Conservation (phyloP, 2,888 invertebrate species). For the Drosophila cognata region DNA sequence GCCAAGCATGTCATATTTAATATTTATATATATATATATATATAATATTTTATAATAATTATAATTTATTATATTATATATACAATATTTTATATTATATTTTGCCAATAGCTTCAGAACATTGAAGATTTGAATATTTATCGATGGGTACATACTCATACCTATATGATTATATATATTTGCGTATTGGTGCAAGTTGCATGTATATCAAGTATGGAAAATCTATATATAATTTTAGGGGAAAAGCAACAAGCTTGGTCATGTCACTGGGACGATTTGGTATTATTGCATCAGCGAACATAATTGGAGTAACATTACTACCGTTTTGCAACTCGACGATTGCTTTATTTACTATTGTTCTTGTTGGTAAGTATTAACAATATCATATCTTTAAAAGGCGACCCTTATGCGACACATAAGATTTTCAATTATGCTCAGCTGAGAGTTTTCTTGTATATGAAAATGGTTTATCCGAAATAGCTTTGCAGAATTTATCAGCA, state of each 20-base stretch:
- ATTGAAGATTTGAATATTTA: background rate
- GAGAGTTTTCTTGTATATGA: background rate
- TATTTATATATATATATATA: background rate
- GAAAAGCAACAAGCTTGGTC: constrained; percentile 78
- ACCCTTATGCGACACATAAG: background rate
- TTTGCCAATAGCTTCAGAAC: background rate
- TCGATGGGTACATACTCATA: background rate
- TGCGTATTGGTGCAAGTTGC: background rate
- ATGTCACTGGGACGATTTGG: constrained; percentile 78
- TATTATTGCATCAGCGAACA: constrained; percentile 74
- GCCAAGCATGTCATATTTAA: background rate
- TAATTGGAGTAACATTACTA: constrained; percentile 75
- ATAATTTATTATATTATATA: too few relatives aligned
- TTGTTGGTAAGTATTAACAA: constrained; percentile 60
- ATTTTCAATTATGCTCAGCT: background rate
- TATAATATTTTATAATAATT: background rate
- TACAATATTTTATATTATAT: background rate
- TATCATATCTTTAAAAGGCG: background rate
- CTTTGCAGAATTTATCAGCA: background rate
- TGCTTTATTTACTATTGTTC: constrained; percentile 68
- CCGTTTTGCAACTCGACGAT: constrained; percentile 74
- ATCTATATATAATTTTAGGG: constrained; percentile 53
- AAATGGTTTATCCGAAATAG: background rate
- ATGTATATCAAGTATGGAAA: background rate
- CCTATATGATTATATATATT: background rate